Percentiles rank a stretch among this genome's conserved stretches.
Evolutionary conservation across 1,140 invertebrate species (phyloP).

Genomic region (Cotesia vestalis): DNA sequence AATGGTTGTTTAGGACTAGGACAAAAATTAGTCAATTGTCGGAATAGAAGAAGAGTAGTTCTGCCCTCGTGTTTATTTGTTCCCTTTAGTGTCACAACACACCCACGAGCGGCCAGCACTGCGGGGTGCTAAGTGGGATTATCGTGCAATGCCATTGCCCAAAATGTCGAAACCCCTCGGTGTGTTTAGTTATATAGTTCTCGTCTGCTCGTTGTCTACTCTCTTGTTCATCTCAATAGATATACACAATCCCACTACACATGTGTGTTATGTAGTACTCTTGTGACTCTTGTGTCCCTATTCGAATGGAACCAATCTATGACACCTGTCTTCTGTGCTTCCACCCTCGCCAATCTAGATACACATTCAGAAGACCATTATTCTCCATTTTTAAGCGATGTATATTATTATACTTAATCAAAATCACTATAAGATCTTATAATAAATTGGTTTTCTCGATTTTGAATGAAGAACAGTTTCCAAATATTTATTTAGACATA

Average conservation of each 20-base stretch:
- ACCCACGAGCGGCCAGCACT: constrained; percentile 54
- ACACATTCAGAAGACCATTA: neutral
- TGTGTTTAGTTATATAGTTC: neutral
- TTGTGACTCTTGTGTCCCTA: constrained; percentile 5
- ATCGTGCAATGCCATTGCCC: constrained; percentile 33
- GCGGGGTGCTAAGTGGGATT: constrained; percentile 58
- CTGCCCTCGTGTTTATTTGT: constrained; percentile 52
- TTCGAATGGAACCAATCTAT: neutral
- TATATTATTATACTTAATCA: neutral
- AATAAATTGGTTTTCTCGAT: no score
- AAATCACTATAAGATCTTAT: no score
- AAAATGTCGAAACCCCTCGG: constrained; percentile 15
- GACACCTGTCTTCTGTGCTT: no score
- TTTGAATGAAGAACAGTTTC: no score
- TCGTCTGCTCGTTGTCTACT: constrained; percentile 16
- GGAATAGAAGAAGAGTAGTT: neutral
- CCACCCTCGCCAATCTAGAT: constrained; percentile 14
- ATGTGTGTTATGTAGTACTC: neutral
- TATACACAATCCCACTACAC: constrained; percentile 1
- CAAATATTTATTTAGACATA: no score
- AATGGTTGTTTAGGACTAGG: neutral
- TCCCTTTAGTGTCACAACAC: constrained; percentile 59
- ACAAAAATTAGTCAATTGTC: constrained; percentile 2
- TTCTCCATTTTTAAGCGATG: neutral
- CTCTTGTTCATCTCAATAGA: constrained; percentile 22